Conservation (phyloP, 64 coral and sea anemone species). For the Dendronephthya gigantea region DNA sequence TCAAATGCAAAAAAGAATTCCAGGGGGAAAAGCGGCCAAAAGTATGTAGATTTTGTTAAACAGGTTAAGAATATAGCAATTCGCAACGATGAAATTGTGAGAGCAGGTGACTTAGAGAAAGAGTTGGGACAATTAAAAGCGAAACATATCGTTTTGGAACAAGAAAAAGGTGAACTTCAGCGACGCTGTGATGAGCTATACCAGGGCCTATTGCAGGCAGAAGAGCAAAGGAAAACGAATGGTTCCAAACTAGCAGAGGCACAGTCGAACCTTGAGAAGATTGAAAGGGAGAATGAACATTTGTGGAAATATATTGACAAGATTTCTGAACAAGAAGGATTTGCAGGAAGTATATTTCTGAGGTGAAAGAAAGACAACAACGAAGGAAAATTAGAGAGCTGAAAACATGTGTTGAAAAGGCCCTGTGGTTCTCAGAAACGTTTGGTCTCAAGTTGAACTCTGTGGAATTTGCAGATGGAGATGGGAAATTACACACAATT, state of each 20-base stretch:
- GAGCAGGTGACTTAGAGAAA: no score
- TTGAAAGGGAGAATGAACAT: not conserved
- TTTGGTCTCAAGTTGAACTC: not conserved
- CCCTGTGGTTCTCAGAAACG: not conserved
- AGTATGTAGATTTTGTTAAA: not conserved
- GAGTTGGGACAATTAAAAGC: not conserved
- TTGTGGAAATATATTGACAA: not conserved
- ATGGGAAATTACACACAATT: not conserved
- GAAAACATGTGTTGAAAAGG: not conserved
- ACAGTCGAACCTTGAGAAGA: not conserved
- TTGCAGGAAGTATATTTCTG: not conserved
- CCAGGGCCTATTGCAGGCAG: not conserved
- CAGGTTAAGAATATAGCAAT: not conserved
- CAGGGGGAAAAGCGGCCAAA: not conserved
- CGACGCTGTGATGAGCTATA: not conserved
- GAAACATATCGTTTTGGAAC: not conserved
- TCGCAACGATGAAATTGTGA: no score
- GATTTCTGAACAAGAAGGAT: conserved; percentile 5
- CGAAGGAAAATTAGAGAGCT: not conserved
- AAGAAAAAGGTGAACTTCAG: not conserved
- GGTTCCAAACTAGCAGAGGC: not conserved
- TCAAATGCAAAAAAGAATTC: not conserved
- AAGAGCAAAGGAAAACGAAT: not conserved
- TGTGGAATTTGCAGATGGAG: not conserved
- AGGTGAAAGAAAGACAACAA: conserved; percentile 2